Evolutionary conservation across 2,113 vertebrate species (phyloP).

Genomic region (Cyphomyrus discorhynchus): DNA sequence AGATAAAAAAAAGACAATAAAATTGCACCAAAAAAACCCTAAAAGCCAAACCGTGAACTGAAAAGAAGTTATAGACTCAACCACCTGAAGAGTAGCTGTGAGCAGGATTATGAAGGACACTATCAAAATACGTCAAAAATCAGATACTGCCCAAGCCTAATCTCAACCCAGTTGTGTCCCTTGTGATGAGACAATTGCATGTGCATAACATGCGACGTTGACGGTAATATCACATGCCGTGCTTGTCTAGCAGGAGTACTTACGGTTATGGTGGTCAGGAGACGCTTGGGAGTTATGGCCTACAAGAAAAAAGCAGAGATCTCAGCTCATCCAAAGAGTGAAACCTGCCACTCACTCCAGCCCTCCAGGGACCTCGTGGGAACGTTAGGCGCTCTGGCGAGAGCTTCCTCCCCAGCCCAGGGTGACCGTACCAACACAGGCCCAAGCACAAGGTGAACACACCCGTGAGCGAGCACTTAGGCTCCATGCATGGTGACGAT

Average conservation of each 20-base stretch:
- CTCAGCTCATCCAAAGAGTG: not conserved
- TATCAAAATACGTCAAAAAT: not conserved
- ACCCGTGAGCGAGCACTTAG: not conserved
- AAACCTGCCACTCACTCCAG: not conserved
- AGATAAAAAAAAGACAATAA: too few species aligned
- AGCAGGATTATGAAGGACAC: not conserved
- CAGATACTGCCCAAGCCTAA: not conserved
- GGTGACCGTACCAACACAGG: not conserved
- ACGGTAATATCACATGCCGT: not conserved
- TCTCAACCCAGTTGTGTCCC: not conserved
- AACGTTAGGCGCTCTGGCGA: not conserved
- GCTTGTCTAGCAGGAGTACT: conserved; percentile 44
- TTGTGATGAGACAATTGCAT: not conserved
- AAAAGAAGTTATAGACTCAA: too few species aligned
- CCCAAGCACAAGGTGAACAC: not conserved
- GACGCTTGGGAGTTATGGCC: conserved; percentile 93
- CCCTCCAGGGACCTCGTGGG: not conserved
- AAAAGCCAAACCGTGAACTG: too few species aligned
- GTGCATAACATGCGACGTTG: not conserved
- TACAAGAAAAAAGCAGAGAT: conserved; percentile 37
- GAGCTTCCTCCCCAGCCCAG: not conserved
- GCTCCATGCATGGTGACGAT: not conserved
- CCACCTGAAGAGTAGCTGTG: not conserved
- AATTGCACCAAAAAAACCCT: too few species aligned
- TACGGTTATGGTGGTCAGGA: conserved; percentile 83